These are phyloP conservation scores for Dryobates pubescens DNA, from an alignment of 2,797 vertebrate species.

Conservation along the genomic window DNA sequence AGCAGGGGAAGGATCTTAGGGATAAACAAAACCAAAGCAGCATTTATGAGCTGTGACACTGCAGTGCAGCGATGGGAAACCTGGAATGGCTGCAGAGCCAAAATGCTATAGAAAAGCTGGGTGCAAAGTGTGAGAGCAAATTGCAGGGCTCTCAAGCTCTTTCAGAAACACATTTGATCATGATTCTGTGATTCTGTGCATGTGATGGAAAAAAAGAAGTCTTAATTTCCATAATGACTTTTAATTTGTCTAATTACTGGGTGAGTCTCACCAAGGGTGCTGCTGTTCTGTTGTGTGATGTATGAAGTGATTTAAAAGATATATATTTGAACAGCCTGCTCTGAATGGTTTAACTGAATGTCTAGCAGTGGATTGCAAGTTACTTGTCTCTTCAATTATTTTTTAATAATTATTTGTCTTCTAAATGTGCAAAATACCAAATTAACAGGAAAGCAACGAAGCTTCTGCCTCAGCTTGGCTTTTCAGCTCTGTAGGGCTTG, in stretches of 20 bases:
- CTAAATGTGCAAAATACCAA: background rate
- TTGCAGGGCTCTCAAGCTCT: background rate
- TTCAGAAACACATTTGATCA: background rate
- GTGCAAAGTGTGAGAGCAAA: background rate
- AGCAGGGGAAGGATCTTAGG: background rate
- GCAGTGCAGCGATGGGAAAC: background rate
- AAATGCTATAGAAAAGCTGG: background rate
- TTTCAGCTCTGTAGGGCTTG: background rate
- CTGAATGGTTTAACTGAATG: conserved; percentile 9
- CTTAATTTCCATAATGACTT: conserved; percentile 24
- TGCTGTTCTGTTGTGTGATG: background rate
- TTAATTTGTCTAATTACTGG: background rate
- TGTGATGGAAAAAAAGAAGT: background rate
- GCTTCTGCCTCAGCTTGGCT: background rate
- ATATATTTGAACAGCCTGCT: background rate
- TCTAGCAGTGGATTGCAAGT: background rate
- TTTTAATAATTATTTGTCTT: background rate
- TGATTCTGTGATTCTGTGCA: too few relatives aligned
- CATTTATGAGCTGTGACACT: background rate
- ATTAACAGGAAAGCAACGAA: background rate
- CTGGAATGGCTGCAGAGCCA: background rate
- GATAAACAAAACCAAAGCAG: background rate
- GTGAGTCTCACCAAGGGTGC: background rate
- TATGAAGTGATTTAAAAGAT: background rate
- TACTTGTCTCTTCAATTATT: background rate